phyloP scores from a whole-genome alignment of 2,113 vertebrate species.

The Neotragus pygmaeus region DNA sequence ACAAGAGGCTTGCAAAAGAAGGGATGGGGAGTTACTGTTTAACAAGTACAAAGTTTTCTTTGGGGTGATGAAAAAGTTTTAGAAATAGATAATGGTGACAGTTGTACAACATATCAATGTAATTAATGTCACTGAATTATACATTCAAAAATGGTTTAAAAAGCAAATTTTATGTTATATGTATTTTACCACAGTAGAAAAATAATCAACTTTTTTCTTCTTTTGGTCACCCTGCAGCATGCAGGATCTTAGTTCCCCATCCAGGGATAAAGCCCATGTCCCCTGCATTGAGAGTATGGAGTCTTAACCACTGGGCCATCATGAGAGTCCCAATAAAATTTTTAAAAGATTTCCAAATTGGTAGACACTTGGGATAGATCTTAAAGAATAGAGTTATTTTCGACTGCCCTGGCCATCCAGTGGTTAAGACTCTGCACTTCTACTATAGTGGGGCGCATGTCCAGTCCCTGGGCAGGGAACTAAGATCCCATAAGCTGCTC shows the following conservation, averaged over 20 bases:
- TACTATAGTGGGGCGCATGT: neutral
- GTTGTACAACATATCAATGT: neutral
- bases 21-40: neutral
- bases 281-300: neutral
- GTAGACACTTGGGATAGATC: neutral
- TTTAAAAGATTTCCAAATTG: neutral
- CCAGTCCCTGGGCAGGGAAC: neutral
- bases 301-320: neutral
- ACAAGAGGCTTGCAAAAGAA: neutral
- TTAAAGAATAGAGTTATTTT: neutral
- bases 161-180: neutral
- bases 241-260: neutral
- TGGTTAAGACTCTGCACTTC: neutral
- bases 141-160: neutral
- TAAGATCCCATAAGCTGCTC: neutral
- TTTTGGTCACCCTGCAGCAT: neutral
- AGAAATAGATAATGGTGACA: neutral
- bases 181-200: neutral
- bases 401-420: neutral
- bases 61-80: neutral
- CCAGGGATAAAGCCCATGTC: neutral
- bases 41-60: neutral
- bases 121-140: neutral
- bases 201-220: neutral
- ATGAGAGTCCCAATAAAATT: neutral